Conservation (phyloP, 2,888 invertebrate genomes). For the Dicycla oo region DNA sequence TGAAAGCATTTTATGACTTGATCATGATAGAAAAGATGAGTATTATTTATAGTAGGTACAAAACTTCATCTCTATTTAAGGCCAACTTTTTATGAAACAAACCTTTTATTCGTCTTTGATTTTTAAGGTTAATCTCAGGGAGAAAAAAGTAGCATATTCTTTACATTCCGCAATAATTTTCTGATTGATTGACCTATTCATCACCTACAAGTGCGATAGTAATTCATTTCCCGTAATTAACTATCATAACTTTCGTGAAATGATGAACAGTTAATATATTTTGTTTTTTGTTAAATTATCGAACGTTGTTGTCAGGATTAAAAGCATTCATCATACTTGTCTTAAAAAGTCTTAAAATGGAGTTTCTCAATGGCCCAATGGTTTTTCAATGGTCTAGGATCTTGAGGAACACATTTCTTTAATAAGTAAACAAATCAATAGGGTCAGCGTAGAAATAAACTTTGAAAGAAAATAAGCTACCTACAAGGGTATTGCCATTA, state of each 20-base stretch:
- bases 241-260: slow-evolving; percentile 55
- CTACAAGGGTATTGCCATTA: not conserved
- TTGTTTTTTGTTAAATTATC: slow-evolving; percentile 43
- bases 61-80: slow-evolving; percentile 2
- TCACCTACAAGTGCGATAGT: slow-evolving; percentile 60
- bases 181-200: slow-evolving; percentile 58
- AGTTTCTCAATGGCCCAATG: slow-evolving; percentile 3
- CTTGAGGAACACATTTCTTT: slow-evolving; percentile 13
- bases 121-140: slow-evolving; percentile 4
- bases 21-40: slow-evolving; percentile 1
- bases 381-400: no score
- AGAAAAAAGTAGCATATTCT: slow-evolving; percentile 9
- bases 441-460: not conserved
- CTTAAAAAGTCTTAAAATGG: slow-evolving; percentile 16
- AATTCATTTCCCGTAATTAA: slow-evolving; percentile 57
- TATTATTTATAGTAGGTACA: slow-evolving; percentile 15
- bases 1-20: slow-evolving; percentile 7
- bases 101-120: slow-evolving; percentile 1
- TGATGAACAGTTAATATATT: slow-evolving; percentile 57
- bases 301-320: slow-evolving; percentile 51
- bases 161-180: slow-evolving; percentile 40
- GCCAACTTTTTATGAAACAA: slow-evolving; percentile 4
- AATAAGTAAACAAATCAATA: not conserved
- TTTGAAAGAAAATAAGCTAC: not conserved
- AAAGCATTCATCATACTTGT: slow-evolving; percentile 46